These are phyloP conservation scores for Apamea epomidion DNA, from an alignment of 2,888 invertebrate genomes.

Conservation along the genomic window DNA sequence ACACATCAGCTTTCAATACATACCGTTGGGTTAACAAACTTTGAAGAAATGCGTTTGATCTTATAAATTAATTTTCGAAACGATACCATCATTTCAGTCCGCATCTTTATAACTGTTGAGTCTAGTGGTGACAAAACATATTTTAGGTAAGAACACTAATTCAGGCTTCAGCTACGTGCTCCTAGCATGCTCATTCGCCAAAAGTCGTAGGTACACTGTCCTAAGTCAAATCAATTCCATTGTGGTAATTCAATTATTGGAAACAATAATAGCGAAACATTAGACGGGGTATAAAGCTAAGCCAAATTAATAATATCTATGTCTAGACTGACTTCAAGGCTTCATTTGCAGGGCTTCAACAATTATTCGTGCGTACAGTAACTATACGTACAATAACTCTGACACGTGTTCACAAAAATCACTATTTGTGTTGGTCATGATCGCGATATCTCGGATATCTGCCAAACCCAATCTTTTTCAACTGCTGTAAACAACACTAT, in stretches of 20 bases:
- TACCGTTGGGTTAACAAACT: constrained; percentile 8
- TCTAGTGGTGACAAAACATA: neutral
- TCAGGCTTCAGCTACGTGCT: neutral
- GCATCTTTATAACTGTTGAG: neutral
- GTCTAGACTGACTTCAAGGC: constrained; percentile 28
- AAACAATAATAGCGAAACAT: constrained; percentile 9
- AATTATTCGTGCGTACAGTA: neutral
- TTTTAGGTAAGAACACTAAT: too few species aligned
- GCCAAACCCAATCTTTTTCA: constrained; percentile 15
- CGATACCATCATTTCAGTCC: neutral
- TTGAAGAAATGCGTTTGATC: constrained; percentile 15
- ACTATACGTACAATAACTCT: neutral
- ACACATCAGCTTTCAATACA: neutral
- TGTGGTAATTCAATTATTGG: constrained; percentile 10
- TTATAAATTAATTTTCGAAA: neutral
- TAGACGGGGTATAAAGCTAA: neutral
- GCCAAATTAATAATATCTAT: constrained; percentile 11
- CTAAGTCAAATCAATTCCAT: neutral
- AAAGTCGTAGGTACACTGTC: neutral
- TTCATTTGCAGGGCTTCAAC: constrained; percentile 26
- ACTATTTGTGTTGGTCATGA: neutral
- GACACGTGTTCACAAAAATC: neutral
- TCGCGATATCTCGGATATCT: constrained; percentile 26
- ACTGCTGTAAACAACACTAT: constrained; percentile 43
- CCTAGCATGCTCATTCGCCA: neutral